Base-by-base conservation (phyloP, 2,888 invertebrate genomes). In the Drosophila niveifrons region DNA sequence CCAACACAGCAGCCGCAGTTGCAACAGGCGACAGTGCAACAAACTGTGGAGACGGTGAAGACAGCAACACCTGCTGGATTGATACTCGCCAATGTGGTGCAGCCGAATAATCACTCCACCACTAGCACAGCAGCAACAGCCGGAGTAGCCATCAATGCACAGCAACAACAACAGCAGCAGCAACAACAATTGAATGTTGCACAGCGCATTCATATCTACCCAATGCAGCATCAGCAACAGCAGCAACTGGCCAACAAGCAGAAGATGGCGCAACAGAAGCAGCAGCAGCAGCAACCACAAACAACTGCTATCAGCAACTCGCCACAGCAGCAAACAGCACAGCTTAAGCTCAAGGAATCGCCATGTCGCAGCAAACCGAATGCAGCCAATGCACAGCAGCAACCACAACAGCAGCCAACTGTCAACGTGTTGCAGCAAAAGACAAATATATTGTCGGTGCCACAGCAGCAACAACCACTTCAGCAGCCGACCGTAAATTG, bases 61-160 rank as follows among this genome's bases (percentile, higher is more conserved):
- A 39, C 72, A 4, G 47, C 72, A 6, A 28, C 56, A 10, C 31
- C 64, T 41, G 44, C 53, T 46, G 61, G 79, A 31, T 79, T 75
- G 3, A 77, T 92, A 58, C 90, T 92, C 1, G 90, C 92, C 6
- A 92, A 92, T 79, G 87, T 92, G 61, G 92, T 92, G 47, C 92
- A 92, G 61, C 92, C 92, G 0, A 92, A 92, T 68, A 92, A 92
- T 75, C 92, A 92, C 72, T 92, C 90, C 10, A 80, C 86, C n/a
- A 74, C 82, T 34, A 48, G 77, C 64, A 53, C 53, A 50, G 67
- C 83, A 77, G 58, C 86, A 85, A 47, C 81, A 90, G 34, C 78
- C 6, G 23, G 23, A 72, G 50, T 61, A 64, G 13, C 73, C 70
- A 91, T 23, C 90, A 91, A 52, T 82, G 89, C 18, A 86, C 92